Evolutionary conservation across 2,797 vertebrate species (phyloP), one percentile per base, ranked within the genome.

Genomic region (Phalloptychus januarius): DNA sequence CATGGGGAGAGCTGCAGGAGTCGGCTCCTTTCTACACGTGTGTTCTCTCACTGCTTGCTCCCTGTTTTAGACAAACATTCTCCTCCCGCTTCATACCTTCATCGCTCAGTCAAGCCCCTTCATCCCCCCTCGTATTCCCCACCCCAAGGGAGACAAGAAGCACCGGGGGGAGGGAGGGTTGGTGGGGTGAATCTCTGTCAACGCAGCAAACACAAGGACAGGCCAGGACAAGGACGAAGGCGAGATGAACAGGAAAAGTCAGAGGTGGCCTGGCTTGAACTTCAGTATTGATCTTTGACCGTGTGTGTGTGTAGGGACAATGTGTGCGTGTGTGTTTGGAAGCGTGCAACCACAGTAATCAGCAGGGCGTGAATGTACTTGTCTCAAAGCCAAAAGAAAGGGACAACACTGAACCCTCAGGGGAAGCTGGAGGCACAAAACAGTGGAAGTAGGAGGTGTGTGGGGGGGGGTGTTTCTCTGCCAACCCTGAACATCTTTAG

Each of bases 391-490:
- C 50, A 46, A 79, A 76, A 76, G 70, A 10, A 81, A 84, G 85
- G 78, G 77, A 86, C 83, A 87, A 85, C 84, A 86, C 85, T 92
- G 86, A 65, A 88, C 78, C 77, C 88, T 91, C 78, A 40, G 74
- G 85, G 84, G 86, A 28, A 74, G 38, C 82, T 61, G 82, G 42
- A 50, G 76, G 38, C 48, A 36, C 78, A 48, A 50, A 52, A 73
- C 52, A 75, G 25, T 78, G 48, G 42, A 46, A 42, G 38, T 54
- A 77, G 83, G 76, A 50, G 71, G 69, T 84, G 46, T 86, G 76
- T 65, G 36, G 63, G 65, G 38, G 77, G 31, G 44, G 33, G 65
- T 76, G 44, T 79, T 0, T 56, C 42, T 79, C 25, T 72, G 72
- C 75, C 67, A 61, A 75, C 20, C 38, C 40, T 20, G 3, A n/a